Evolutionary conservation across 2,888 invertebrate genomes (phyloP).

Genomic region (Syrphus vitripennis): DNA sequence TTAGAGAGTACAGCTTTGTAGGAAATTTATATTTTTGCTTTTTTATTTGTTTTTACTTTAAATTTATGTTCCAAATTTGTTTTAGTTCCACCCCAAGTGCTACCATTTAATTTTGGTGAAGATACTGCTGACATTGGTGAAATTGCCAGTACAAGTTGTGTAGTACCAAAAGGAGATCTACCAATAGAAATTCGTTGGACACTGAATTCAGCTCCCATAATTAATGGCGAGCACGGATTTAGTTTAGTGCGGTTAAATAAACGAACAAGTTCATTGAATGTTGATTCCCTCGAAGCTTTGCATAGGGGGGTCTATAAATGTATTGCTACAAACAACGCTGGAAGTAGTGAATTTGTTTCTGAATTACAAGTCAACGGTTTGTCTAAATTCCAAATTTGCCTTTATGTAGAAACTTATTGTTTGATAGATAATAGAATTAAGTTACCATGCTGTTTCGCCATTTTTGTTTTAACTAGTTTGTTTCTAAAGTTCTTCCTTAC

Average conservation of each 20-base stretch:
- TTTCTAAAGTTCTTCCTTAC: slow-evolving; percentile 85
- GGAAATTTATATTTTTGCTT: slow-evolving; percentile 51
- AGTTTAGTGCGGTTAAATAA: slow-evolving; percentile 73
- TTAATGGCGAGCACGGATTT: slow-evolving; percentile 79
- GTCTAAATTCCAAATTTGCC: not conserved
- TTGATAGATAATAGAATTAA: not conserved
- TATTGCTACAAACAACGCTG: slow-evolving; percentile 83
- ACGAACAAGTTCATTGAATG: slow-evolving; percentile 79
- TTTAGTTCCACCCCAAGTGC: slow-evolving; percentile 76
- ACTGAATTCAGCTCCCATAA: slow-evolving; percentile 82
- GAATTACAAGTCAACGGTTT: slow-evolving; percentile 83
- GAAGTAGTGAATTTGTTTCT: slow-evolving; percentile 81
- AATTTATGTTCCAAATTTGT: slow-evolving; percentile 34
- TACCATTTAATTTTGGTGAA: slow-evolving; percentile 76
- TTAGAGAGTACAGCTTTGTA: not conserved
- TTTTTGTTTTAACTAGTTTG: slow-evolving; percentile 27
- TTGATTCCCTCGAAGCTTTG: slow-evolving; percentile 82
- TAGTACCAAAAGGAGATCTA: slow-evolving; percentile 83
- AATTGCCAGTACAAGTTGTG: slow-evolving; percentile 85
- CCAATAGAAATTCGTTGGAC: slow-evolving; percentile 86
- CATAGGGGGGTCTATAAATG: slow-evolving; percentile 85
- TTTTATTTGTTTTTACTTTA: slow-evolving; percentile 71
- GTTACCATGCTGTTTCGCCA: slow-evolving; percentile 52
- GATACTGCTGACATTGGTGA: slow-evolving; percentile 84
- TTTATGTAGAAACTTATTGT: not conserved